Evolutionary conservation across 2,797 vertebrate species (phyloP).

Genomic region (Mus spretus): DNA sequence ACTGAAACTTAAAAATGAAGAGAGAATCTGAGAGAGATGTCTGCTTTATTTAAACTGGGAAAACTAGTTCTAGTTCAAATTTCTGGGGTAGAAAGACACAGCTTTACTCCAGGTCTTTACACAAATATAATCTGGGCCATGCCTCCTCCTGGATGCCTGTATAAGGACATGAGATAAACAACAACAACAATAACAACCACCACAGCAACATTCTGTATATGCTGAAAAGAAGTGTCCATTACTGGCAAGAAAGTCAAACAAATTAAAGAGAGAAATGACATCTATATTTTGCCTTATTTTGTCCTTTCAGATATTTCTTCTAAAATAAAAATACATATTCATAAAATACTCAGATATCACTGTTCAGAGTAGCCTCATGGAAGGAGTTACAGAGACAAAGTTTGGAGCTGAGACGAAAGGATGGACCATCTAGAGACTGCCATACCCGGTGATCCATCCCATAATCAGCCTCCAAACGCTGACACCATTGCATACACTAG

Average conservation of each 20-base stretch:
- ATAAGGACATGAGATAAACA: background rate
- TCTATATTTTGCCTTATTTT: background rate
- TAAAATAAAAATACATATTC: background rate
- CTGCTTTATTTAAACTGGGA: background rate
- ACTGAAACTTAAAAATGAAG: background rate
- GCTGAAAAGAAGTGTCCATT: slow-evolving; percentile 1
- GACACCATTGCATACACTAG: too few species aligned
- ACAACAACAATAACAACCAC: background rate
- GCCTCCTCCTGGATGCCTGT: too few species aligned
- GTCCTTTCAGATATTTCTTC: background rate
- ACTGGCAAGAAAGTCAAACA: background rate
- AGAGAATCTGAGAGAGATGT: background rate
- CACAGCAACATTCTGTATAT: background rate
- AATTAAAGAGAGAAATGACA: background rate
- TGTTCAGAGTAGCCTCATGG: background rate
- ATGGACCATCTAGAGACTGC: too few species aligned
- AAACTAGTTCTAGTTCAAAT: background rate
- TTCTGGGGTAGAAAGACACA: background rate
- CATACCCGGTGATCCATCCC: too few species aligned
- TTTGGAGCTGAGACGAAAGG: too few species aligned
- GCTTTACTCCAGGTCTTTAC: background rate
- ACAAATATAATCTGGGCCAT: background rate
- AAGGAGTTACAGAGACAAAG: too few species aligned
- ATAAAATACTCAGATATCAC: background rate
- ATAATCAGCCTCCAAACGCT: too few species aligned